Evolutionary conservation across 1,140 invertebrate species (phyloP), one percentile per base, ranked within the genome.

Genomic region (Drosophila albomicans): DNA sequence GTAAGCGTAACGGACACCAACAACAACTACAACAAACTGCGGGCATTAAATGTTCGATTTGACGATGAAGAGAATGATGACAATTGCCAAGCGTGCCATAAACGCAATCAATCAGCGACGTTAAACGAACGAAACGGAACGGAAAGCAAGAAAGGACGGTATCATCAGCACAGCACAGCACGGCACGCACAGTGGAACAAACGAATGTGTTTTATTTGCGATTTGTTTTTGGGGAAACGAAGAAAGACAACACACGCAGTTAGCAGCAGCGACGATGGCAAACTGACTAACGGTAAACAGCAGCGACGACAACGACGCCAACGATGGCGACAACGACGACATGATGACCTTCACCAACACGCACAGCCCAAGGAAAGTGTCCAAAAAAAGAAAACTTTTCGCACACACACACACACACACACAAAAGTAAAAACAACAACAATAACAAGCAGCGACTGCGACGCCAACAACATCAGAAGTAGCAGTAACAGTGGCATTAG

Each of bases 261-360:
- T 58, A 41, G 70, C 64, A 62, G 65, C 65, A 32, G 54, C 72
- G 58, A 75, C 66, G 56, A 56, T 61, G 32, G 57, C 71, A 56
- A 63, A 75, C 72, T 75, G 72, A 75, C 72, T 75, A 75, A 75
- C 71, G 43, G 71, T 69, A 75, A 75, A 70, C 71, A 74, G 69
- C 38, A 35, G 45, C 65, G 52, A 59, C 20, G 45, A 46, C 57
- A 7, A 66, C 57, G 25, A 70, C 59, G 59, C 48, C 71, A 57
- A 13, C 51, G 49, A 49, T 49, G 25, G 52, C 74, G 64, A 61
- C 66, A 62, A 73, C 80, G 72, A 78, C 88, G 81, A 82, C 88
- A 74, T 78, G 77, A 91, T 91, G 88, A 91, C 88, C 88, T 91
- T 91, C 88, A 91, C 74, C 82, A 91, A 81, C 82, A 87, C 86